Conservation (phyloP, 2,797 vertebrate genomes). For the Lophotriccus pileatus region DNA sequence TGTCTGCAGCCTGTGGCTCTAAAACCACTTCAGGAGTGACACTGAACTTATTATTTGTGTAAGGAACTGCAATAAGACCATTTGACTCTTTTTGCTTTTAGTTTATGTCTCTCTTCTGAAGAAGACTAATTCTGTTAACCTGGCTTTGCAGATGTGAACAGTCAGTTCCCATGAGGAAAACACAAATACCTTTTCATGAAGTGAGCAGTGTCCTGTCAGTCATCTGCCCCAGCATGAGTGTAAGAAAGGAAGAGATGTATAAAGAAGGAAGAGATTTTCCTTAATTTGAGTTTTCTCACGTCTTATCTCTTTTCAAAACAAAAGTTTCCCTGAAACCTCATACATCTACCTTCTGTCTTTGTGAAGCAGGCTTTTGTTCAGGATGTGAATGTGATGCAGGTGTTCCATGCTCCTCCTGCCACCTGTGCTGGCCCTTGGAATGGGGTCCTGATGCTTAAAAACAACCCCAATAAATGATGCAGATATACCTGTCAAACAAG, state of each 20-base stretch:
- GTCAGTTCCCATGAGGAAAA: not conserved
- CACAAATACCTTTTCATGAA: not conserved
- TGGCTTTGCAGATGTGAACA: not conserved
- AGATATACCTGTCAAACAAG: not conserved
- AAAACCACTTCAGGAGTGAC: not conserved
- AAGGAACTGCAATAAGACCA: not conserved
- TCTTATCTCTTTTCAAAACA: not conserved
- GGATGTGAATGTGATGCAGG: not conserved
- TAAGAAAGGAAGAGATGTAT: not conserved
- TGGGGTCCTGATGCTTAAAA: not conserved
- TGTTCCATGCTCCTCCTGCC: not conserved
- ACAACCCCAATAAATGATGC: not conserved
- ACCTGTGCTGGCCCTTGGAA: not conserved
- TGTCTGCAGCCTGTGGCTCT: not conserved
- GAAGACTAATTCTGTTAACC: not conserved
- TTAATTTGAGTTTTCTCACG: not conserved
- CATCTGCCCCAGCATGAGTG: rapidly evolving
- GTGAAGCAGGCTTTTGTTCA: not conserved
- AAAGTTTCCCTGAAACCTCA: not conserved
- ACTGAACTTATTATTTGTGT: not conserved
- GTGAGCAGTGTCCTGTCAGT: not conserved
- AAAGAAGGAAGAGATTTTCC: not conserved
- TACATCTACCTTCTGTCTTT: not conserved
- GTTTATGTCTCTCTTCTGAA: not conserved
- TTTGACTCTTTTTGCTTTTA: not conserved